These are phyloP conservation scores for Pristionchus japonicus DNA, from an alignment of 2,888 invertebrate genomes.

Conservation along the genomic window DNA sequence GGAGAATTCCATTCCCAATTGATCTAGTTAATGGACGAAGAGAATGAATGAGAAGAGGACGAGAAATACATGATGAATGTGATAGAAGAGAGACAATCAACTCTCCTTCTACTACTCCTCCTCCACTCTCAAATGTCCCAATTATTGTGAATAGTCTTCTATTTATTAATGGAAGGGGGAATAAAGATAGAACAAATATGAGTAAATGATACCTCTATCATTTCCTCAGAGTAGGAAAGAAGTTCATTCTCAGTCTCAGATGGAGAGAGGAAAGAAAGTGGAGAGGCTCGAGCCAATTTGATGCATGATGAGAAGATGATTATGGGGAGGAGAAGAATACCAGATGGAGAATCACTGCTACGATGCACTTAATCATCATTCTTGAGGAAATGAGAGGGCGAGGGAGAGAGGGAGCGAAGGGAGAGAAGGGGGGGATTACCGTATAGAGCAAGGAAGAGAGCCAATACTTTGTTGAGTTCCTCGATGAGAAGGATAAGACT, in stretches of 20 bases:
- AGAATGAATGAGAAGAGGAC: neutral
- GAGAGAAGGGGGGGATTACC: no score
- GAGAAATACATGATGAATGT: neutral
- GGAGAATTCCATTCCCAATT: neutral
- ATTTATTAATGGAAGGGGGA: no score
- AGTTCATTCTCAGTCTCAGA: neutral
- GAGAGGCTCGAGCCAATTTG: neutral
- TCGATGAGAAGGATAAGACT: neutral
- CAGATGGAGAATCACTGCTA: neutral
- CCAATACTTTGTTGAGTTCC: neutral
- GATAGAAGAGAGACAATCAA: neutral
- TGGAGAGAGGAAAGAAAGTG: neutral
- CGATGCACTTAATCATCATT: neutral
- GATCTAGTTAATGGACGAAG: neutral
- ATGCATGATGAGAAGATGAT: neutral
- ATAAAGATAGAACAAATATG: no score
- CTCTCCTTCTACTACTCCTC: neutral
- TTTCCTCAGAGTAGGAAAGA: neutral
- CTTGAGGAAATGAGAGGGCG: neutral
- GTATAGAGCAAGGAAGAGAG: slow-evolving; percentile 26
- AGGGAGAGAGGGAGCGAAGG: neutral
- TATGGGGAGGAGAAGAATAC: slow-evolving; percentile 9
- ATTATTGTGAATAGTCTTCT: no score
- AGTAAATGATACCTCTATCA: neutral
- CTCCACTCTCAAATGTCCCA: neutral